These are phyloP conservation scores for Panurus biarmicus DNA, from an alignment of 2,113 vertebrate genomes.

Conservation along the genomic window DNA sequence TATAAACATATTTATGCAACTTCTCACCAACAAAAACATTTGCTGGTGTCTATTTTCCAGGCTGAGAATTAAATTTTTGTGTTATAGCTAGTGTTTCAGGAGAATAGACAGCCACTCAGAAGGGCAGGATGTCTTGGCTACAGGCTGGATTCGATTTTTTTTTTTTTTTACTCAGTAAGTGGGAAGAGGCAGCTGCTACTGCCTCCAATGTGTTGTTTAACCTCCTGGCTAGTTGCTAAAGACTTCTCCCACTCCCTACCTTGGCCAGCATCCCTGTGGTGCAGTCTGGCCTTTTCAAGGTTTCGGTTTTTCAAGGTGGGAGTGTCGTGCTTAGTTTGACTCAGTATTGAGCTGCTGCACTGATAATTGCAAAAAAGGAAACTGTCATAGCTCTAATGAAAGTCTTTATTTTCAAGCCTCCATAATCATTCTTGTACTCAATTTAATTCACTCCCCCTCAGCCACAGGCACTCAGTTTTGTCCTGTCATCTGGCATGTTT, in stretches of 20 bases:
- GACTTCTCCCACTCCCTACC: not conserved
- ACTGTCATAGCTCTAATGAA: not conserved
- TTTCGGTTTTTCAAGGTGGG: not conserved
- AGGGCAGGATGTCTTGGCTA: not conserved
- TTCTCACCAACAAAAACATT: not conserved
- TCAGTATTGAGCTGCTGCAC: not conserved
- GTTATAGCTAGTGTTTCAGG: not conserved
- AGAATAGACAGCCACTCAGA: not conserved
- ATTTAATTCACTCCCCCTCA: not conserved
- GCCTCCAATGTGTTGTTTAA: not conserved
- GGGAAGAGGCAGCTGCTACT: not conserved
- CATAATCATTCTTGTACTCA: not conserved
- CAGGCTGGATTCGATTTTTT: not conserved
- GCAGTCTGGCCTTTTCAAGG: not conserved
- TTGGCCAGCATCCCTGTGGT: not conserved
- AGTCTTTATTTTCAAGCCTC: not conserved
- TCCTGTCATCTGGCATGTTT: not conserved
- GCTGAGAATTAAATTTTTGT: not conserved
- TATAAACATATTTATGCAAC: not conserved
- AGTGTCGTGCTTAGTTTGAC: not conserved
- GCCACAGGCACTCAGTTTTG: not conserved
- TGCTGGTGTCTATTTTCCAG: not conserved
- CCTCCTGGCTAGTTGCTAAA: not conserved
- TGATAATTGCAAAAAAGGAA: not conserved
- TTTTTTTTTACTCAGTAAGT: not conserved